Percentiles rank a stretch among this genome's conserved stretches.
phyloP scores from a whole-genome alignment of 2,113 vertebrate genomes.

The Gopherus evgoodei region DNA sequence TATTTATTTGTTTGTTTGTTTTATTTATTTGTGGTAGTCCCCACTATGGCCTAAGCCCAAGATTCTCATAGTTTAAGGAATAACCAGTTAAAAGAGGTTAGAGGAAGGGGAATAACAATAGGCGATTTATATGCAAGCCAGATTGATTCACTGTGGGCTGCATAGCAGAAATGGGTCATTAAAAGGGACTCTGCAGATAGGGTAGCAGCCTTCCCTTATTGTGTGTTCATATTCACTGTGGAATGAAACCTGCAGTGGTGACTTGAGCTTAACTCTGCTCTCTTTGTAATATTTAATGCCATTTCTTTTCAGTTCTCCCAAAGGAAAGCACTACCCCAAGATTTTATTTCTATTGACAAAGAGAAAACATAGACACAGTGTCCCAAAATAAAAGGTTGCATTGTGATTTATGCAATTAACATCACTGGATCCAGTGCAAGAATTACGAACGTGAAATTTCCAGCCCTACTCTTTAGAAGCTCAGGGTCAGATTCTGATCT shows the following conservation, averaged over 20 bases:
- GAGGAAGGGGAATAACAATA: slow-evolving; percentile 66
- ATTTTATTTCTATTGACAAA: neutral
- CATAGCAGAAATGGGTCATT: neutral
- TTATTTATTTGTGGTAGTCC: slow-evolving; percentile 18
- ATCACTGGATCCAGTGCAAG: accelerated
- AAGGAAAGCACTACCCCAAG: neutral
- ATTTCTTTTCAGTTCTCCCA: accelerated
- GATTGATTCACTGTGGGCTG: slow-evolving; percentile 67
- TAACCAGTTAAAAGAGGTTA: slow-evolving; percentile 64
- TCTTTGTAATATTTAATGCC: accelerated
- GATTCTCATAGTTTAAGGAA: neutral
- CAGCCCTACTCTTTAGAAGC: neutral
- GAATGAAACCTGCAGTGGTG: neutral
- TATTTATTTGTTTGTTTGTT: slow-evolving; percentile 31
- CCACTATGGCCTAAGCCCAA: accelerated
- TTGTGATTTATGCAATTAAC: accelerated
- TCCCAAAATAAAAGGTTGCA: neutral
- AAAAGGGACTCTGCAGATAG: neutral
- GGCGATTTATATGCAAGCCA: slow-evolving; percentile 71
- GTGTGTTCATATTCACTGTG: neutral
- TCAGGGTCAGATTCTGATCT: neutral
- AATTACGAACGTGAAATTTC: neutral
- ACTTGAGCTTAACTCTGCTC: accelerated
- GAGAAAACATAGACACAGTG: accelerated
- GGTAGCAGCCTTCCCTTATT: neutral